phyloP scores from a whole-genome alignment of 2,797 vertebrate species.

The Ceyx erithaca region DNA sequence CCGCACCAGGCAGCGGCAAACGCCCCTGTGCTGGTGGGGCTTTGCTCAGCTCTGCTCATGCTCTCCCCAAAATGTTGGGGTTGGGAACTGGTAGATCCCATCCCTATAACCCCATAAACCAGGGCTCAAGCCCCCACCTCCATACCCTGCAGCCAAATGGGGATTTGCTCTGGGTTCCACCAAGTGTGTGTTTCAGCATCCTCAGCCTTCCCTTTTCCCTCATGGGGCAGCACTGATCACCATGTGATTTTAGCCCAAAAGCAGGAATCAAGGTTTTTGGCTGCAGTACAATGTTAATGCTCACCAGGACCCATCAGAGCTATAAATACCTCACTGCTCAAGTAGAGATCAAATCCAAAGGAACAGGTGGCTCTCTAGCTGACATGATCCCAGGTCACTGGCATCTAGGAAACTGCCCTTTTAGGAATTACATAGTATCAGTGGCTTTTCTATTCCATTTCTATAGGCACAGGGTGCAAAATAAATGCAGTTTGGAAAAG shows the following conservation, averaged over 20 bases:
- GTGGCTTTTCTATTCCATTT: fast-evolving
- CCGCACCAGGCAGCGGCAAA: fast-evolving
- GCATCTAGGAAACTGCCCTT: fast-evolving
- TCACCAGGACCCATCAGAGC: not conserved
- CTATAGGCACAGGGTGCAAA: not conserved
- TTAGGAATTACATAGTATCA: not conserved
- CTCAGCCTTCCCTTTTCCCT: not conserved
- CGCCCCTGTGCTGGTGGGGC: not conserved
- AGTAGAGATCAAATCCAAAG: not conserved
- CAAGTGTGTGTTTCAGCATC: fast-evolving
- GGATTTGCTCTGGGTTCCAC: not conserved
- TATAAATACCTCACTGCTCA: not conserved
- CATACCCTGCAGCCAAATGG: not conserved
- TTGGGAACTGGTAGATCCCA: not conserved
- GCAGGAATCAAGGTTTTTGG: not conserved
- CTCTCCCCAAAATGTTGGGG: fast-evolving
- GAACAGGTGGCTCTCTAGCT: fast-evolving
- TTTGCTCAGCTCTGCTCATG: not conserved
- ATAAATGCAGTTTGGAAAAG: not conserved
- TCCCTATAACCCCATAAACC: not conserved
- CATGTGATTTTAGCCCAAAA: not conserved
- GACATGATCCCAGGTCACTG: not conserved
- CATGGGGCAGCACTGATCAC: not conserved
- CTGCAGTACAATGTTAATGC: not conserved
- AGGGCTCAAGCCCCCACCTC: fast-evolving